Percentiles rank a stretch among this genome's conserved stretches.
Conservation (phyloP, 2,797 vertebrate genomes). For the Hemitrygon akajei region DNA sequence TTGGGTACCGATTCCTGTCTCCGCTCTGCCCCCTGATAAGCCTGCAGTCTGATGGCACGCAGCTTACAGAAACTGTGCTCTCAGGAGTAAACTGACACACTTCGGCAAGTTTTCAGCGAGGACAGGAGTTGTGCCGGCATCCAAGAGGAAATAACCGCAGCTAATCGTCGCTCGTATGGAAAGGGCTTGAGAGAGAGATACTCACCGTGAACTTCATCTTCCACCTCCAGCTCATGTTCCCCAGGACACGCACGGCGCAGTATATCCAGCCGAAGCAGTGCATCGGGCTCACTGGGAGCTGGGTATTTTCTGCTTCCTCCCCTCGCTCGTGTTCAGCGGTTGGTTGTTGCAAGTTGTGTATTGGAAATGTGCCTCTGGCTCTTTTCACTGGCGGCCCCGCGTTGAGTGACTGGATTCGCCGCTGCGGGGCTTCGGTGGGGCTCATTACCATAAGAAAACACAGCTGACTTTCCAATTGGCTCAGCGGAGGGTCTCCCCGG, state of each 20-base stretch:
- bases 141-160: background rate
- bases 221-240: conserved; percentile 22
- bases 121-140: background rate
- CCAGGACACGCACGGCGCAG: background rate
- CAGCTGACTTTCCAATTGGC: background rate
- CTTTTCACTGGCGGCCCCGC: background rate
- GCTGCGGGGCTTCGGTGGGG: background rate
- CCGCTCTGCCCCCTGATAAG: background rate
- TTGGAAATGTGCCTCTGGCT: background rate
- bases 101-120: background rate
- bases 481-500: conserved; percentile 36
- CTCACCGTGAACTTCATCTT: conserved; percentile 36
- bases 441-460: conserved; percentile 3
- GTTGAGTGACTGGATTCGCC: conserved; percentile 20
- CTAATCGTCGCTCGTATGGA: background rate
- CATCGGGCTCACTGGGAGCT: background rate
- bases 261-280: conserved; percentile 29
- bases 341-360: background rate
- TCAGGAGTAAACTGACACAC: too few relatives aligned
- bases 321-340: too few relatives aligned
- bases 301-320: background rate
- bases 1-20: background rate
- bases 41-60: background rate
- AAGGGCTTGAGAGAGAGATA: background rate
- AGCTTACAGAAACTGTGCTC: background rate